Conservation (phyloP, 2,888 invertebrate genomes). For the Trypoxylon attenuatum region DNA sequence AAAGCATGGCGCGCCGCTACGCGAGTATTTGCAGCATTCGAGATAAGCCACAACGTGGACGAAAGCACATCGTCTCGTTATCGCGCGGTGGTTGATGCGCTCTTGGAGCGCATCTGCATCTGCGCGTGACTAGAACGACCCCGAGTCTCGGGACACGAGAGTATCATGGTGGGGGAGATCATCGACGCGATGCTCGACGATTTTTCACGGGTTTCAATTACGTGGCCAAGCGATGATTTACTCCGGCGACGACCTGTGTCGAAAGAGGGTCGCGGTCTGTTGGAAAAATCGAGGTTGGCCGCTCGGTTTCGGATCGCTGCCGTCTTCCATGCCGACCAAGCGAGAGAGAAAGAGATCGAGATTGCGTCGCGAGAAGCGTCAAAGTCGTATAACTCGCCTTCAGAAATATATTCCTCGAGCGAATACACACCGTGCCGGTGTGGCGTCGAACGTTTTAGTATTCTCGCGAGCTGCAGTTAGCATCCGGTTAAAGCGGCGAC, state of each 20-base stretch:
- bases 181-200: not conserved
- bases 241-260: not conserved
- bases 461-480: conserved; percentile 67
- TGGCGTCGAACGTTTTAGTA: conserved; percentile 67
- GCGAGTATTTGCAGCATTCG: no score
- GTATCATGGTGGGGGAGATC: not conserved
- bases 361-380: not conserved
- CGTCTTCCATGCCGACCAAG: not conserved
- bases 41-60: no score
- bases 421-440: conserved; percentile 59
- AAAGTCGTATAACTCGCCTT: not conserved
- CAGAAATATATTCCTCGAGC: conserved; percentile 16
- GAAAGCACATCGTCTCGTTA: no score
- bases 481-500: conserved; percentile 69
- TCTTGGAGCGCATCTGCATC: no score
- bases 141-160: not conserved
- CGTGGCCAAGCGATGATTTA: not conserved
- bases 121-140: not conserved
- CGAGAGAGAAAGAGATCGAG: not conserved
- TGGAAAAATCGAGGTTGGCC: conserved; percentile 3
- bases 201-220: not conserved
- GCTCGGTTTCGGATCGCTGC: not conserved
- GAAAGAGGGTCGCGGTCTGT: conserved; percentile 12
- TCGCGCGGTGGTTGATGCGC: no score
- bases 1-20: no score